phyloP scores from a whole-genome alignment of 2,797 vertebrate species.

The Astyanax mexicanus region DNA sequence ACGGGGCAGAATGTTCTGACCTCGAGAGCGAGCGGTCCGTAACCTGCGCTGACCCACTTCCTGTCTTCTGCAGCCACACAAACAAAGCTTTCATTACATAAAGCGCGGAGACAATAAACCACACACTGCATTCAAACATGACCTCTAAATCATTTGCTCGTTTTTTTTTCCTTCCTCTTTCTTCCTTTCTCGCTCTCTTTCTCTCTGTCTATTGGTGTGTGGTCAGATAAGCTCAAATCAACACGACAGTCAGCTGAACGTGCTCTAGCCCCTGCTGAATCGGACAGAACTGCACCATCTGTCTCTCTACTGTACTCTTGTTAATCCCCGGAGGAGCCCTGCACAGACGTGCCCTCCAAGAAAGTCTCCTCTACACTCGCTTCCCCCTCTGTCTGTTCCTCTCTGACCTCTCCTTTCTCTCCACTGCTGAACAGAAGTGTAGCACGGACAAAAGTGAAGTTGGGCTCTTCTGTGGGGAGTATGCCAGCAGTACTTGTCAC shows the following conservation, averaged over 20 bases:
- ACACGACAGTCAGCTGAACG: constrained; percentile 19
- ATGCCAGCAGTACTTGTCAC: too few relatives aligned
- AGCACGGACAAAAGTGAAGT: too few relatives aligned
- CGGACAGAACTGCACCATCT: constrained; percentile 41
- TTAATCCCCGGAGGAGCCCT: constrained; percentile 22
- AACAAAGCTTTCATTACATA: neutral
- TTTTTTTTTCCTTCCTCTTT: neutral
- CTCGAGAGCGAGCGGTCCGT: neutral
- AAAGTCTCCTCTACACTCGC: constrained; percentile 6
- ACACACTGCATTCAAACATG: neutral
- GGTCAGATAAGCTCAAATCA: constrained; percentile 29
- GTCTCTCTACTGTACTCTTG: constrained; percentile 43
- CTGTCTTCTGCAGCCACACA: neutral
- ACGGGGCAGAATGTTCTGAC: constrained; percentile 6
- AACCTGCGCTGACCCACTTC: constrained; percentile 1
- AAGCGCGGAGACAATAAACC: neutral
- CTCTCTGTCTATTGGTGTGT: neutral
- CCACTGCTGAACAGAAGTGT: too few relatives aligned
- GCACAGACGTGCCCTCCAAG: constrained; percentile 20
- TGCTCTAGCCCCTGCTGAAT: constrained; percentile 36
- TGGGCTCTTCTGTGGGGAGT: too few relatives aligned
- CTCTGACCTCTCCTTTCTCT: neutral
- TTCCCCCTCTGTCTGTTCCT: neutral
- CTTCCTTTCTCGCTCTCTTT: too few relatives aligned
- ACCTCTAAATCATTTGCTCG: neutral